Percentiles rank a stretch among this genome's conserved stretches.
Conservation (phyloP, 2,888 invertebrate species). For the Orchesellides sinensis region DNA sequence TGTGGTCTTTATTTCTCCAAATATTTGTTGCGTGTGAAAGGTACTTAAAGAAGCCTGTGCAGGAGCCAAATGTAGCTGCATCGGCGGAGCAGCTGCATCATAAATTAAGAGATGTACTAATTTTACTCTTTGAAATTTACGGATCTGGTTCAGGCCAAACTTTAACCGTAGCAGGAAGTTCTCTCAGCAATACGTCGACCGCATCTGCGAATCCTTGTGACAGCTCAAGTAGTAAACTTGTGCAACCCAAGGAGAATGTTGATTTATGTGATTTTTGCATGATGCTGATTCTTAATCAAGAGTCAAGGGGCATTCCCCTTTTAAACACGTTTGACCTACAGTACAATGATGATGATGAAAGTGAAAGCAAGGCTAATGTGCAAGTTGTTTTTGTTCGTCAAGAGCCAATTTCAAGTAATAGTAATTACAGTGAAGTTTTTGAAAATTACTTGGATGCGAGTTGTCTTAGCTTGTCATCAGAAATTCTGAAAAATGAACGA, state of each 20-base stretch:
- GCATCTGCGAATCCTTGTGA: background rate
- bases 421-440: slow-evolving; percentile 42
- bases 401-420: slow-evolving; percentile 15
- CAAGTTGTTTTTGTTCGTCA: slow-evolving; percentile 18
- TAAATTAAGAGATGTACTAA: slow-evolving; percentile 62
- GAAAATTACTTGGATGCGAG: slow-evolving; percentile 27
- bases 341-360: background rate
- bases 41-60: slow-evolving; percentile 63
- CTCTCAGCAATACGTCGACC: background rate
- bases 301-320: slow-evolving; percentile 11
- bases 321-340: slow-evolving; percentile 52
- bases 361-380: too few species aligned
- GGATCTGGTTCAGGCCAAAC: slow-evolving; percentile 48
- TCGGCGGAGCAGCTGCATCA: slow-evolving; percentile 42
- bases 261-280: slow-evolving; percentile 60
- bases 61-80: slow-evolving; percentile 61
- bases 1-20: slow-evolving; percentile 64
- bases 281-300: slow-evolving; percentile 51
- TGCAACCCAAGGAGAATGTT: slow-evolving; percentile 17
- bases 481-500: slow-evolving; percentile 40
- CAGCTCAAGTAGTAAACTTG: background rate
- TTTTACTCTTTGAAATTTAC: slow-evolving; percentile 62
- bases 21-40: slow-evolving; percentile 64
- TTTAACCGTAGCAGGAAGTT: slow-evolving; percentile 10
- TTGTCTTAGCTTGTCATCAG: slow-evolving; percentile 11